Percentiles rank a stretch among this genome's conserved stretches.
Conservation (phyloP, 2,888 invertebrate genomes). For the Nephrotoma guestfalica region DNA sequence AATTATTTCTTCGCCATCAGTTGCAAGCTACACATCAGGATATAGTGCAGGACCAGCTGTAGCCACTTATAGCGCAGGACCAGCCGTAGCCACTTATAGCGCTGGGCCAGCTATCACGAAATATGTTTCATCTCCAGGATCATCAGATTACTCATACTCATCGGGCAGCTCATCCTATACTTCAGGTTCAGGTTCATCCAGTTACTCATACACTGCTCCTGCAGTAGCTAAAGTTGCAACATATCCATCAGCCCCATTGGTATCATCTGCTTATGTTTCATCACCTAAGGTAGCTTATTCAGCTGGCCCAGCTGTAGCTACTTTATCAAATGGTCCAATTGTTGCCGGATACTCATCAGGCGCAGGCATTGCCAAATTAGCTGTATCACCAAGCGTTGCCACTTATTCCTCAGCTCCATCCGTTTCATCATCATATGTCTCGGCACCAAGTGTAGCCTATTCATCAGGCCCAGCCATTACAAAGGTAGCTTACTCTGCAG, state of each 20-base stretch:
- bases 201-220: slow-evolving; percentile 4
- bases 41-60: slow-evolving; percentile 10
- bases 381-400: slow-evolving; percentile 8
- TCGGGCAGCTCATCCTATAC: slow-evolving; percentile 11
- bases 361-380: slow-evolving; percentile 10
- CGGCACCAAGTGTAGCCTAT: slow-evolving; percentile 7
- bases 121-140: slow-evolving; percentile 8
- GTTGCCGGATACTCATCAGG: slow-evolving; percentile 25
- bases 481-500: slow-evolving; percentile 8
- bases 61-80: slow-evolving; percentile 13
- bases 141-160: slow-evolving; percentile 6
- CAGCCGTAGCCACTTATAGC: slow-evolving; percentile 23
- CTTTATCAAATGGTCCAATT: slow-evolving; percentile 29
- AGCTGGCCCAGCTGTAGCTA: slow-evolving; percentile 10
- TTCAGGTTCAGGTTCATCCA: slow-evolving; percentile 9
- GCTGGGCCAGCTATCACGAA: slow-evolving; percentile 20
- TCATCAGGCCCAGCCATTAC: slow-evolving; percentile 16
- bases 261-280: slow-evolving; percentile 8
- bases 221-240: not conserved
- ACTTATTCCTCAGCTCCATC: slow-evolving; percentile 13
- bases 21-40: slow-evolving; percentile 9
- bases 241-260: slow-evolving; percentile 2
- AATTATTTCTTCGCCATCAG: slow-evolving; percentile 8
- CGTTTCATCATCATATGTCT: slow-evolving; percentile 8
- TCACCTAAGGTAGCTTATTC: slow-evolving; percentile 10